Base-by-base conservation (phyloP, 2,113 vertebrate species). In the Phoenicopterus ruber region DNA sequence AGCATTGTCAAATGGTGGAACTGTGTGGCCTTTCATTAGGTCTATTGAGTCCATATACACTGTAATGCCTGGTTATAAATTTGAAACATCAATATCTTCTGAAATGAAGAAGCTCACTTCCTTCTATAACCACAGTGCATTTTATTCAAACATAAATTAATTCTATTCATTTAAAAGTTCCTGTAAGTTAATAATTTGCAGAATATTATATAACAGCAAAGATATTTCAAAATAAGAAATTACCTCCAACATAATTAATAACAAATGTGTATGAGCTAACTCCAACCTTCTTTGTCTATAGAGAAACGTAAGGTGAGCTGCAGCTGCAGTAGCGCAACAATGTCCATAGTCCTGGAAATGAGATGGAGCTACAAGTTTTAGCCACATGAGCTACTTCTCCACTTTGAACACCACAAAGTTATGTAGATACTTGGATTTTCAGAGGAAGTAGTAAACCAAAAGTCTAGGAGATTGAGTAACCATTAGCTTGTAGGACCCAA, bases 1-100 rank as follows among this genome's bases (percentile, higher is more conserved):
- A 93, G 66, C 77, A 82, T 58, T 88, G 49, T 83, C 58, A 90
- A 85, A 84, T 49, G 82, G 61, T 44, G 86, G 46, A 94, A 93
- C 82, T 58, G 9, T 86, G 67, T 58, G 89, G 50, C 55, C 82
- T 97, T 97, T 95, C 81, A 81, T 89, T 95, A 94, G 22, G 78
- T 80, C 91, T 65, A 32, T 32, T 88, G 88, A 96, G 84, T 86
- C 65, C 67, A 46, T 72, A 79, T 61, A 78, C 63, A 59, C 66
- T 71, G 46, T 61, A 95, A 71, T 70, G 72, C 59, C 54, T 81
- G 55, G 24, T 71, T 94, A 89, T 93, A 92, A 92, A 90, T 96
- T 85, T 93, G 62, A 98, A 97, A 91, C 63, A 91, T 84, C 95
- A 79, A 57, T 86, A 86, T 89, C 74, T 83, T 95, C 77, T 46